These are phyloP conservation scores for Salvator merianae DNA, from an alignment of 2,113 vertebrate species.

Conservation along the genomic window DNA sequence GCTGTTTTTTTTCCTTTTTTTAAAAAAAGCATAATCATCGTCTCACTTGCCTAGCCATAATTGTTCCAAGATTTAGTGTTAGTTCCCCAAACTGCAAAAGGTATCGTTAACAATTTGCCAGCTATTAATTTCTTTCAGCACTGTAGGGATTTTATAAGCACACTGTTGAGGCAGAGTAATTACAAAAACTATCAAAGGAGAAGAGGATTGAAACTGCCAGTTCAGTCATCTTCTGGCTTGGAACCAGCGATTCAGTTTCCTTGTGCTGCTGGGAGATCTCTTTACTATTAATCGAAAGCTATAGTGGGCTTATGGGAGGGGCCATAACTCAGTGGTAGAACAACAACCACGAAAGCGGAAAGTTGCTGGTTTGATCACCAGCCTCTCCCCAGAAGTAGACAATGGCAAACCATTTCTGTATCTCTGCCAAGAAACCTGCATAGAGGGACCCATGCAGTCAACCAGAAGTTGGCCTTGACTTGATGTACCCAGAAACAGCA, in stretches of 20 bases:
- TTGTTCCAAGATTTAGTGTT: background rate
- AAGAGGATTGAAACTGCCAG: background rate
- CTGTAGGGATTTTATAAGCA: background rate
- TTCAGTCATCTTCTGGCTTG: slow-evolving; percentile 23
- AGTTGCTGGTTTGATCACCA: too few species aligned
- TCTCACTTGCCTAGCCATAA: slow-evolving; percentile 3
- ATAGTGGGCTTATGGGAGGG: too few species aligned
- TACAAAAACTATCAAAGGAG: background rate
- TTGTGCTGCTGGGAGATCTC: background rate
- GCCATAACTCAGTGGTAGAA: too few species aligned
- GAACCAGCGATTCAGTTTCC: slow-evolving; percentile 3
- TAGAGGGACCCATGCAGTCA: too few species aligned
- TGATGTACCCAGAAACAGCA: too few species aligned
- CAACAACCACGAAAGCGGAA: too few species aligned
- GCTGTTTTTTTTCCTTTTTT: background rate
- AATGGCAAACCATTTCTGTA: too few species aligned
- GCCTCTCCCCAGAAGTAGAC: too few species aligned
- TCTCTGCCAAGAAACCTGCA: too few species aligned
- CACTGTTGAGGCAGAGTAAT: slow-evolving; percentile 13
- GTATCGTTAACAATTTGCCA: background rate
- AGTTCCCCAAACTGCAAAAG: background rate
- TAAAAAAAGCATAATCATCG: background rate
- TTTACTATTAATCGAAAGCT: slow-evolving; percentile 10
- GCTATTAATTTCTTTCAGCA: background rate
- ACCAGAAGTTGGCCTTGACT: too few species aligned